Conservation (phyloP, 2,888 invertebrate genomes). For the Omphaloscelis lunosa region DNA sequence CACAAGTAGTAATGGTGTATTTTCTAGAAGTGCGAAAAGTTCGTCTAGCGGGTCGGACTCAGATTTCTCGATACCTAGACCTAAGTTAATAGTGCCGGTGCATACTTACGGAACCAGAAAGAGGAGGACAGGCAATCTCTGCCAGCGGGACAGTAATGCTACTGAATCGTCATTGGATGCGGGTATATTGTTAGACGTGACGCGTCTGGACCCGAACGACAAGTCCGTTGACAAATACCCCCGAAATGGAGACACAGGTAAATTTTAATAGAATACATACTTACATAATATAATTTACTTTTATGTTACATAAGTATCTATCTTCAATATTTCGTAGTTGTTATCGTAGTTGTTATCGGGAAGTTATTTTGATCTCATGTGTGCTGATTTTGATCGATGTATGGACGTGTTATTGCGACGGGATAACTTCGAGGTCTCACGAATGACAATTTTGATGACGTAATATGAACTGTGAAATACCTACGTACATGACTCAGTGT, state of each 20-base stretch:
- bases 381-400: slow-evolving; percentile 80
- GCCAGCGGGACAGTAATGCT: slow-evolving; percentile 87
- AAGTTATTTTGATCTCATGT: slow-evolving; percentile 74
- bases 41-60: slow-evolving; percentile 91
- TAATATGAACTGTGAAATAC: slow-evolving; percentile 66
- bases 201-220: slow-evolving; percentile 77
- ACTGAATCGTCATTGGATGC: slow-evolving; percentile 86
- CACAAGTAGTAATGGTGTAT: slow-evolving; percentile 78
- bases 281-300: slow-evolving; percentile 34
- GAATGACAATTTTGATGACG: slow-evolving; percentile 69
- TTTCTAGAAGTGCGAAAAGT: slow-evolving; percentile 87
- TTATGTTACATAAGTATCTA: slow-evolving; percentile 31
- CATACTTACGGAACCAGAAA: slow-evolving; percentile 96
- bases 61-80: slow-evolving; percentile 95
- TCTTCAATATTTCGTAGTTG: slow-evolving; percentile 30
- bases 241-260: slow-evolving; percentile 83
- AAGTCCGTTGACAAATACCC: slow-evolving; percentile 74
- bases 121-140: slow-evolving; percentile 94
- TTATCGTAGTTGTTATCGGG: slow-evolving; percentile 66
- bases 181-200: slow-evolving; percentile 86
- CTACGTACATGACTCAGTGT: slow-evolving; percentile 65
- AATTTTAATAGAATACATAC: slow-evolving; percentile 44
- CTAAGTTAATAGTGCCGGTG: slow-evolving; percentile 96
- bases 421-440: slow-evolving; percentile 71
- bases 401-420: slow-evolving; percentile 67